phyloP scores from a whole-genome alignment of 2,797 vertebrate genomes.

The Cuniculus paca region DNA sequence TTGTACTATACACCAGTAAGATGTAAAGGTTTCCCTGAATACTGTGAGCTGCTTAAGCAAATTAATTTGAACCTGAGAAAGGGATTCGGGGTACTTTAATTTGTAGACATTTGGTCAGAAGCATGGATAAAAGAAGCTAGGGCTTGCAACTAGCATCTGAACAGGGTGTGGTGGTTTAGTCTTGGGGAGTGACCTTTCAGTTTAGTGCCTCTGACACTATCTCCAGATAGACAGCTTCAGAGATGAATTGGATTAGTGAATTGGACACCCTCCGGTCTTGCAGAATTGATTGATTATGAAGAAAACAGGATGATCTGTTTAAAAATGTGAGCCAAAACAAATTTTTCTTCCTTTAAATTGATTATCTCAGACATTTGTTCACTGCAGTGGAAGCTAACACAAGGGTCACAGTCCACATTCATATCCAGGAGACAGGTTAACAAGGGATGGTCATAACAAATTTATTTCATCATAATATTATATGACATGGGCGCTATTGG shows the following conservation, averaged over 20 bases:
- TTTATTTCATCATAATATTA: neutral
- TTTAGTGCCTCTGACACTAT: too few species aligned
- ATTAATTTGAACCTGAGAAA: neutral
- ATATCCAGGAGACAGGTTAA: too few species aligned
- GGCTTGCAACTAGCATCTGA: neutral
- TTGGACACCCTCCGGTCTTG: neutral
- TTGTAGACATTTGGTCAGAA: neutral
- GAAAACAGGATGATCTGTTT: neutral
- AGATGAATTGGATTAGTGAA: neutral
- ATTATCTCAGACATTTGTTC: neutral
- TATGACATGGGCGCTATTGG: too few species aligned
- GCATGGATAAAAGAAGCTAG: neutral
- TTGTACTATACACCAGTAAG: neutral
- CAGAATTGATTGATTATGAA: neutral
- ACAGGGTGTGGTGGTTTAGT: too few species aligned
- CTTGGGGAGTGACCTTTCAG: neutral
- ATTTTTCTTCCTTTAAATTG: neutral
- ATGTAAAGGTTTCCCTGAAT: neutral
- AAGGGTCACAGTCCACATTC: neutral
- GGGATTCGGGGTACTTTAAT: neutral
- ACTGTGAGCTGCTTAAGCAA: neutral
- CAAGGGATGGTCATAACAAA: neutral
- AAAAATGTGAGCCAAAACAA: neutral
- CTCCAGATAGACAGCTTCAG: neutral
- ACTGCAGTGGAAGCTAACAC: neutral